phyloP scores from a whole-genome alignment of 2,797 vertebrate species.

The Ambastaia sidthimunki region DNA sequence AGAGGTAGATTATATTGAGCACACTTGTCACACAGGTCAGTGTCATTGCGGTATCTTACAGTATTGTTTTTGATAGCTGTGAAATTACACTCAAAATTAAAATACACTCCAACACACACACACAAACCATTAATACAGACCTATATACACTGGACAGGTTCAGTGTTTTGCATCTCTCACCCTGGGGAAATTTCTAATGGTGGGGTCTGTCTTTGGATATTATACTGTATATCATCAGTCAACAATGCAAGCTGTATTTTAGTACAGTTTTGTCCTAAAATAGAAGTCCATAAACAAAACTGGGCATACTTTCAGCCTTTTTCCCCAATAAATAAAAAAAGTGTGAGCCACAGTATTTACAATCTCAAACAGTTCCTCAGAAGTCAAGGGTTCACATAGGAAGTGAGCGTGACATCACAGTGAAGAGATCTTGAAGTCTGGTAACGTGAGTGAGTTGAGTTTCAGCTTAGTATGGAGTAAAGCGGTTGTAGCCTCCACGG shows the following conservation, averaged over 20 bases:
- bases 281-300: constrained; percentile 62
- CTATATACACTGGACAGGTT: constrained; percentile 27
- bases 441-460: neutral
- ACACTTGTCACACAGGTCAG: constrained; percentile 13
- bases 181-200: constrained; percentile 18
- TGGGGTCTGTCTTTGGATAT: neutral
- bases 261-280: too few relatives aligned
- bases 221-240: neutral
- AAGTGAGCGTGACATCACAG: neutral
- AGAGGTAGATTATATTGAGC: constrained; percentile 52
- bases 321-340: constrained; percentile 50
- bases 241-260: constrained; percentile 6
- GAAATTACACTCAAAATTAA: constrained; percentile 18
- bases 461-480: constrained; percentile 81
- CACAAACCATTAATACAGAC: neutral
- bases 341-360: constrained; percentile 69
- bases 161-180: constrained; percentile 12
- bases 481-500: constrained; percentile 85
- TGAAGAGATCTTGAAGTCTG: neutral
- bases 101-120: constrained; percentile 30
- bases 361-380: constrained; percentile 37
- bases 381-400: constrained; percentile 32
- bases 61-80: constrained; percentile 2
- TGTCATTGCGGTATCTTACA: constrained; percentile 53
- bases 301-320: constrained; percentile 53